Evolutionary conservation across 2,113 vertebrate genomes (phyloP), one percentile per base, ranked within the genome.

Genomic region (Muscicapa adusta): DNA sequence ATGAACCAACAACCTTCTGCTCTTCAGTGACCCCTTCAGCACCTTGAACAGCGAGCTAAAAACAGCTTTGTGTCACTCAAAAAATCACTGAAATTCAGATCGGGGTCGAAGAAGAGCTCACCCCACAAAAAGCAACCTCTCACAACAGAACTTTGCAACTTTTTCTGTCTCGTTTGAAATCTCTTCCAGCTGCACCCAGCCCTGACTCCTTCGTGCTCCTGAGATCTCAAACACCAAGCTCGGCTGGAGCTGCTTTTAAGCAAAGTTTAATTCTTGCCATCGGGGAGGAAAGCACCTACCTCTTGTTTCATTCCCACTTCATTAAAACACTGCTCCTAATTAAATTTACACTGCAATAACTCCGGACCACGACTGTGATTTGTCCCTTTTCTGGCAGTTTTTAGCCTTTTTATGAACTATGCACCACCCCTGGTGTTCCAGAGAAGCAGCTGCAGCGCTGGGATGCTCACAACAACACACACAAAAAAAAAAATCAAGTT

Each of bases 341-440:
- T 38, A 50, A 14, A 51, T 78, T 58, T 89, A 54, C 77, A 68
- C 82, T 95, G 93, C 89, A 93, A 33, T 96, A 81, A 95, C 67
- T 96, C 68, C 92, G 72, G 88, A 95, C 95, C 94, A 72, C 87
- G 60, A 84, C 85, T 90, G 95, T 92, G 93, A 78, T 66, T 73
- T 79, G 17, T 89, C 74, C 85, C 89, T 72, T 85, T 80, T 36
- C 47, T 50, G 60, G 65, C 74, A 40, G 7, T 33, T 76, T 29
- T 76, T 34, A 67, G 18, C 43, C 6, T 57, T 43, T 56, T 38
- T 11, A 45, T 5, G 43, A 75, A 14, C 71, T 61, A 11, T 76
- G 74, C 82, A 76, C 23, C 73, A 66, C 26, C 68, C 65, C 40
- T 15, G 25, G 56, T 14, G 61, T 57, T 66, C 50, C 38, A 19